Percentiles rank a stretch among this genome's conserved stretches.
Evolutionary conservation across 2,113 vertebrate genomes (phyloP).

Genomic region (Ifrita kowaldi): DNA sequence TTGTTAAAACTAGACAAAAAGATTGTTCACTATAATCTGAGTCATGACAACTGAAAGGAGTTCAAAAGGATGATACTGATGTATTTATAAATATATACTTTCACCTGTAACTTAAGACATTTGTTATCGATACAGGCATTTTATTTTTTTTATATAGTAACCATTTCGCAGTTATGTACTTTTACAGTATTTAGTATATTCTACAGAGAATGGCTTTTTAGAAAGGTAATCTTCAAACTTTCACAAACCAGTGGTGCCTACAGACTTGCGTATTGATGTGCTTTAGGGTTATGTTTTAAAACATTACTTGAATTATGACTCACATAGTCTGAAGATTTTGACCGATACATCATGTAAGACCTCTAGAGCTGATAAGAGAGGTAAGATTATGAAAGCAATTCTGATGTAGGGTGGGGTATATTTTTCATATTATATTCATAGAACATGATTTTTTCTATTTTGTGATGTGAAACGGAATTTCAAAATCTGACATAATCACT

Average conservation of each 20-base stretch:
- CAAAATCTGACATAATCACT: neutral
- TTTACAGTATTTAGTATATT: neutral
- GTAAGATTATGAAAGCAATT: neutral
- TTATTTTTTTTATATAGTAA: neutral
- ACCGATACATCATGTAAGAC: neutral
- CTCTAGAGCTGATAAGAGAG: neutral
- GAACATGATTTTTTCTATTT: neutral
- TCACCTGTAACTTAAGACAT: neutral
- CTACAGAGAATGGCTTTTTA: neutral
- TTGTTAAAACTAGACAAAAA: neutral
- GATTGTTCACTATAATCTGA: neutral
- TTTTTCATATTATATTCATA: neutral
- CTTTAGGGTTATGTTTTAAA: neutral
- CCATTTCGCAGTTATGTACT: accelerated
- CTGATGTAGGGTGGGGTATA: neutral
- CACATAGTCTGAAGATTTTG: neutral
- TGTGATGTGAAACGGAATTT: neutral
- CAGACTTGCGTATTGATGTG: neutral
- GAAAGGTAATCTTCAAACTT: neutral
- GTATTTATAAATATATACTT: neutral
- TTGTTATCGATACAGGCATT: neutral
- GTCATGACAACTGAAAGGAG: neutral
- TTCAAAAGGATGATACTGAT: neutral
- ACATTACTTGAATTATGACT: neutral
- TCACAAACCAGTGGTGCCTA: neutral